Percentiles rank a stretch among this genome's conserved stretches.
phyloP scores from a whole-genome alignment of 2,888 invertebrate genomes.

The Lamproptera curius region DNA sequence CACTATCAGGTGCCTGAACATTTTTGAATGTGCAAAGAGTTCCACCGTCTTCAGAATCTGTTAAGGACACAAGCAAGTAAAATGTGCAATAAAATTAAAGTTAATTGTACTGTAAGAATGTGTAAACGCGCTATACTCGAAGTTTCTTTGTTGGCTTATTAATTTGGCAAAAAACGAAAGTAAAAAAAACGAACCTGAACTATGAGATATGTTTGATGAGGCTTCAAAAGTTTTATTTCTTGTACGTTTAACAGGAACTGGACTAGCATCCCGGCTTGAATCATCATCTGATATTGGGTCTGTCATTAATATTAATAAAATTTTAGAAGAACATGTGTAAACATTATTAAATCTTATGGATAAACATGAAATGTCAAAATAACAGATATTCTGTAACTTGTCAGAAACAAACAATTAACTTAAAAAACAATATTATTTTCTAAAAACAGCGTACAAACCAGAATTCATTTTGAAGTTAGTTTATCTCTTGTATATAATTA shows the following conservation, averaged over 20 bases:
- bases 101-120: neutral
- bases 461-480: constrained; percentile 7
- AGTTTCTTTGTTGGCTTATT: neutral
- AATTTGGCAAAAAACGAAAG: neutral
- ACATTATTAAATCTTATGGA: neutral
- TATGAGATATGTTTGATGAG: constrained; percentile 67
- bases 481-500: too few species aligned
- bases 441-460: neutral
- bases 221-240: constrained; percentile 59
- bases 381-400: neutral
- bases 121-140: neutral
- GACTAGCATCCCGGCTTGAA: constrained; percentile 58
- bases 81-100: neutral
- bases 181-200: constrained; percentile 47
- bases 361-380: neutral
- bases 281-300: constrained; percentile 57
- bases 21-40: constrained; percentile 39
- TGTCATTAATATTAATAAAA: constrained; percentile 20
- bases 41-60: constrained; percentile 66
- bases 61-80: constrained; percentile 28
- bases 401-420: neutral
- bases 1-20: constrained; percentile 30
- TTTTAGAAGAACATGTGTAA: neutral
- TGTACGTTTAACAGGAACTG: constrained; percentile 49
- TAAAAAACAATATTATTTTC: neutral